Base-by-base conservation (phyloP, 30 jellyfish, hydroid and myxozoan genomes). In the Aurelia aurita region DNA sequence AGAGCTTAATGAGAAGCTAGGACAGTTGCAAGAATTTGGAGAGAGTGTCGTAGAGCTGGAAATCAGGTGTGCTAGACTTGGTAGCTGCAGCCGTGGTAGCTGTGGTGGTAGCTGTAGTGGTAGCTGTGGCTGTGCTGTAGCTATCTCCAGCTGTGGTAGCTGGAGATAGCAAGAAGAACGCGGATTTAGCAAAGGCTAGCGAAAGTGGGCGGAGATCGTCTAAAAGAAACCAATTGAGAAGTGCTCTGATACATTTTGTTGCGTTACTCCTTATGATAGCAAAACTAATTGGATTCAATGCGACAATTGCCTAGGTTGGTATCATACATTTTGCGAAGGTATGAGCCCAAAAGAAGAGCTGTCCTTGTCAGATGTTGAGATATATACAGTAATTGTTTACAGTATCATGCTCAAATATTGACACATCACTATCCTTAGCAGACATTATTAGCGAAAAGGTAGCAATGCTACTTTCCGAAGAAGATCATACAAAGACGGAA, bases 271-370 rank as follows among this genome's bases (percentile, higher is more conserved):
- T 10, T 5, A 67, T 26, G 58, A 1, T 14, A 32, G 21, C 3
- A 32, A 26, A 1, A 14, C 21, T 26, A 9, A 4, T 1, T 67
- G 79, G 79, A 60, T 67, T 1, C 54, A 67, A 26, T 67, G 79
- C 7, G 79, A 67, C 14, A 26, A 1, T 23, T 67, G 79, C 20
- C 11, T 19, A 28, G 53, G 21, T 67, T 67, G 58, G 79, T 67
- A 2, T 32, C 58, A 67, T 32, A 67, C 79, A 2, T 67, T 32
- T 26, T 67, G 79, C n/a, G 58, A 67, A 32, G 3, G 79, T 32
- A 67, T 67, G 79, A 23, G 58, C 11, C 15, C 58, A 67, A 62
- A 67, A 26, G 79, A 67, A 65, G 53, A n/a, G 53, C 18, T 65
- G 11, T 65, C 49, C 20, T 65, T 65, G 20, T 65, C 79, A 67